phyloP scores from a whole-genome alignment of 1,140 invertebrate genomes.

The Zaprionus nigranus region DNA sequence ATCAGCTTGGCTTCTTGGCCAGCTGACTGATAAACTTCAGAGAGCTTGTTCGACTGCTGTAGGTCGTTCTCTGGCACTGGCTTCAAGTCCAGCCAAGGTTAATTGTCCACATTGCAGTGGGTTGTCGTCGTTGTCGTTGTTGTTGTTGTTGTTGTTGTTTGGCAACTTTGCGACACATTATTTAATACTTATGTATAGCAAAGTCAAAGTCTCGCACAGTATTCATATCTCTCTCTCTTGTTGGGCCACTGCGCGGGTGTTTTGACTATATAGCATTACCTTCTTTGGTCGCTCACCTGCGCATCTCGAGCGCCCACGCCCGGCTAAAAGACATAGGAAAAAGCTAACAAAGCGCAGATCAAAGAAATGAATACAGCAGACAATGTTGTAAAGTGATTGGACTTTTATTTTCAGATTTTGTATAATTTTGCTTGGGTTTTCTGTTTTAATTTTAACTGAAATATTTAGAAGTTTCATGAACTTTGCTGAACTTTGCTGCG shows the following conservation, averaged over 20 bases:
- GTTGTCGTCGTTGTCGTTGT: conserved; percentile 33
- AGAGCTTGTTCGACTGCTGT: conserved; percentile 46
- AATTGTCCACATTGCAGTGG: conserved; percentile 74
- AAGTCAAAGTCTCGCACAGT: background rate
- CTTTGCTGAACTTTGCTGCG: background rate
- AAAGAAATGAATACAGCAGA: conserved; percentile 25
- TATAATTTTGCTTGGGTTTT: conserved; percentile 19
- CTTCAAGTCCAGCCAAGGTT: conserved; percentile 78
- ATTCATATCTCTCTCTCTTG: conserved; percentile 30
- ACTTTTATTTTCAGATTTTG: conserved; percentile 40
- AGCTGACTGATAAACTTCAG: conserved; percentile 25
- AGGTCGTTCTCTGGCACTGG: conserved; percentile 66
- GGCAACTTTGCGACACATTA: conserved; percentile 60
- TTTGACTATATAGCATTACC: conserved; percentile 71
- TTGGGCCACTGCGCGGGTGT: conserved; percentile 67
- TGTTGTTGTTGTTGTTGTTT: conserved; percentile 41
- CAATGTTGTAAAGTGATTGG: conserved; percentile 55
- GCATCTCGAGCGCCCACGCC: conserved; percentile 64
- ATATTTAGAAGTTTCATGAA: background rate
- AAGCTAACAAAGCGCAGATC: conserved; percentile 11
- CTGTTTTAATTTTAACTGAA: conserved; percentile 1
- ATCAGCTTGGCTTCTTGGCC: conserved; percentile 14
- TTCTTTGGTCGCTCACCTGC: conserved; percentile 78
- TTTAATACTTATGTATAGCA: conserved; percentile 51
- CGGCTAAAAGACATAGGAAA: conserved; percentile 4